These are phyloP conservation scores for Diarsia dahlii DNA, from an alignment of 2,888 invertebrate genomes.

Conservation along the genomic window DNA sequence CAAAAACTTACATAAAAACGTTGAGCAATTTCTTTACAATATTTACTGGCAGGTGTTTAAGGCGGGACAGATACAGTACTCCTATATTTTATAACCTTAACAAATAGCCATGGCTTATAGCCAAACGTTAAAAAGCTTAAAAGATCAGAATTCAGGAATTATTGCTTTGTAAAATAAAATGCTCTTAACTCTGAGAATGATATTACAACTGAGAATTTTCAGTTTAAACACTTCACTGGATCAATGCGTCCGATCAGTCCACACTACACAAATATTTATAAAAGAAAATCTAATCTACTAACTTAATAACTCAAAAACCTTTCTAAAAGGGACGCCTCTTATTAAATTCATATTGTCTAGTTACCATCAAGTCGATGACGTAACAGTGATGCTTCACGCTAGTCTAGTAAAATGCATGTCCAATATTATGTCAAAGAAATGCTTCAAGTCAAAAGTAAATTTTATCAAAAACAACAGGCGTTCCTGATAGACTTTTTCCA, in stretches of 20 bases:
- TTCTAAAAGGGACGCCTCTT: slow-evolving; percentile 75
- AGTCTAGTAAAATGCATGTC: slow-evolving; percentile 38
- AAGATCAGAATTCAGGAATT: slow-evolving; percentile 39
- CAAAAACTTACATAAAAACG: slow-evolving; percentile 43
- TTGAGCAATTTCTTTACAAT: slow-evolving; percentile 51
- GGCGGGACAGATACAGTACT: slow-evolving; percentile 49
- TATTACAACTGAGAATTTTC: slow-evolving; percentile 76
- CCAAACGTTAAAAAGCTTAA: slow-evolving; percentile 20
- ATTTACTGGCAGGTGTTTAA: slow-evolving; percentile 21
- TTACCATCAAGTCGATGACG: slow-evolving; percentile 53
- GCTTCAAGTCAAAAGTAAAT: slow-evolving; percentile 58
- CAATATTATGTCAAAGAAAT: slow-evolving; percentile 51
- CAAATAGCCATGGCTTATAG: slow-evolving; percentile 21
- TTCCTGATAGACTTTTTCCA: slow-evolving; percentile 79
- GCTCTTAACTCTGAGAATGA: slow-evolving; percentile 58
- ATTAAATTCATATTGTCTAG: slow-evolving; percentile 62
- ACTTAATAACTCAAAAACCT: slow-evolving; percentile 77
- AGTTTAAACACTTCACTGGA: slow-evolving; percentile 71
- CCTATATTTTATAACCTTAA: slow-evolving; percentile 34
- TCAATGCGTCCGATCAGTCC: slow-evolving; percentile 69
- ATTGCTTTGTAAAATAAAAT: slow-evolving; percentile 51
- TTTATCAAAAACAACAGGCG: slow-evolving; percentile 63
- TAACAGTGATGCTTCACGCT: slow-evolving; percentile 27
- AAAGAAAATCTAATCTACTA: slow-evolving; percentile 80
- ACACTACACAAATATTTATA: slow-evolving; percentile 81